phyloP scores from a whole-genome alignment of 2,888 invertebrate genomes.

The Oscheius sp. region DNA sequence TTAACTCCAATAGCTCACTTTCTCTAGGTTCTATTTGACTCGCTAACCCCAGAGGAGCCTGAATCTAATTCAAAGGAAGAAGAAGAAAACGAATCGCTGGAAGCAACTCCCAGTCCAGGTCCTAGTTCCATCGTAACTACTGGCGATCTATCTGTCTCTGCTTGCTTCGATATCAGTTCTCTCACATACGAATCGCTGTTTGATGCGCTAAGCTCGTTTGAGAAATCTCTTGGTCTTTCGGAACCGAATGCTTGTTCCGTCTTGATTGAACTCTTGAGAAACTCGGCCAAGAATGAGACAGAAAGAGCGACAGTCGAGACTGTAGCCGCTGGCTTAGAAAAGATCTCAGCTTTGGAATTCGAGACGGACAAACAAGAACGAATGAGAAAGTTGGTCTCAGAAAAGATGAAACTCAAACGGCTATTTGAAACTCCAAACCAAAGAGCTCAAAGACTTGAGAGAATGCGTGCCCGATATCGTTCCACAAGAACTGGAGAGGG shows the following conservation, averaged over 20 bases:
- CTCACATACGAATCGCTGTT: constrained; percentile 23
- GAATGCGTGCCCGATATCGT: constrained; percentile 29
- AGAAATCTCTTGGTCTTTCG: constrained; percentile 13
- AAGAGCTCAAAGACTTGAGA: constrained; percentile 28
- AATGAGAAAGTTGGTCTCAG: constrained; percentile 11
- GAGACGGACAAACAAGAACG: constrained; percentile 25
- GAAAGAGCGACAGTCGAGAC: constrained; percentile 5
- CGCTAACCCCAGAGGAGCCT: not conserved
- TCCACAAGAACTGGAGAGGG: not conserved
- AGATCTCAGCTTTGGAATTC: not conserved
- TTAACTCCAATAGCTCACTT: not conserved
- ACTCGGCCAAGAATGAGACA: constrained; percentile 4
- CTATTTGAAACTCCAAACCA: constrained; percentile 32
- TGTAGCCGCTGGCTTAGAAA: constrained; percentile 13
- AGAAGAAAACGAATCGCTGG: not conserved
- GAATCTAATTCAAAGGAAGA: not conserved
- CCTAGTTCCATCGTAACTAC: not conserved
- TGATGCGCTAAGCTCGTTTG: constrained; percentile 22
- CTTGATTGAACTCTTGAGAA: constrained; percentile 2
- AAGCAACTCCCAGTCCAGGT: not conserved
- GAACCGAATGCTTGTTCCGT: constrained; percentile 8
- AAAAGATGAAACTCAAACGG: constrained; percentile 33
- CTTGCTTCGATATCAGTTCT: constrained; percentile 6
- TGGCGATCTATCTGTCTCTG: not conserved
- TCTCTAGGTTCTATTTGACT: constrained; percentile 3